Base-by-base conservation (phyloP, 1,140 invertebrate genomes). In the Chironomus striatipennis region DNA sequence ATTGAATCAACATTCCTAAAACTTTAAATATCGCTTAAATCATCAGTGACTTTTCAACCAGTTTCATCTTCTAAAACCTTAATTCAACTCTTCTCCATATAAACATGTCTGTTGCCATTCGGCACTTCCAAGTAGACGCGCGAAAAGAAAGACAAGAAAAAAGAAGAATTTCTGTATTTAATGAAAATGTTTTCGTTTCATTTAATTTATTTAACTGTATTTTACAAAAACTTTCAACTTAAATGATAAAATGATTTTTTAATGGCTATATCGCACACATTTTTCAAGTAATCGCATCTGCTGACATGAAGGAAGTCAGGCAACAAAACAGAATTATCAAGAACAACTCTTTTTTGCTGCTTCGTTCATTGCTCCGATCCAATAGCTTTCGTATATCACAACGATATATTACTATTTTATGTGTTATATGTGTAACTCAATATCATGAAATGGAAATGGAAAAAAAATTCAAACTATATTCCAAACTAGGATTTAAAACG, bases 181-280 rank as follows among this genome's bases (percentile, higher is more conserved):
- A 70, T 70, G 20, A 21, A 70, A 70, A 70, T 70, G 65, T 70
- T 70, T 70, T 70, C 65, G 10, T 70, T 70, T 70, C 65, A 70
- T 70, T 70, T 70, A 70, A 70, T 70, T 70, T 70, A 70, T 70
- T 70, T 57, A 57, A 57, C 47, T 57, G 47, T 57, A 57, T 70
- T 70, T 70, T 70, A 70, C 65, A 70, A 21, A 57, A 70, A 70
- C 65, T 70, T 70, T 70, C 65, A 70, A 70, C 17, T 70, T 70
- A 70, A 70, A 70, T 70, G 65, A 70, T 70, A 70, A 70, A 70
- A 70, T 70, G 65, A 70, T 70, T 70, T 70, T 70, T 70, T 70
- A 70, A 70, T 70, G 65, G 65, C 20, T 21, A 70, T 70, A 70
- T 70, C 65, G 65, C 65, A 21, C 65, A 21, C 65, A 21, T 70